These are phyloP conservation scores for Paramormyrops kingsleyae DNA, from an alignment of 2,113 vertebrate species.

Conservation along the genomic window DNA sequence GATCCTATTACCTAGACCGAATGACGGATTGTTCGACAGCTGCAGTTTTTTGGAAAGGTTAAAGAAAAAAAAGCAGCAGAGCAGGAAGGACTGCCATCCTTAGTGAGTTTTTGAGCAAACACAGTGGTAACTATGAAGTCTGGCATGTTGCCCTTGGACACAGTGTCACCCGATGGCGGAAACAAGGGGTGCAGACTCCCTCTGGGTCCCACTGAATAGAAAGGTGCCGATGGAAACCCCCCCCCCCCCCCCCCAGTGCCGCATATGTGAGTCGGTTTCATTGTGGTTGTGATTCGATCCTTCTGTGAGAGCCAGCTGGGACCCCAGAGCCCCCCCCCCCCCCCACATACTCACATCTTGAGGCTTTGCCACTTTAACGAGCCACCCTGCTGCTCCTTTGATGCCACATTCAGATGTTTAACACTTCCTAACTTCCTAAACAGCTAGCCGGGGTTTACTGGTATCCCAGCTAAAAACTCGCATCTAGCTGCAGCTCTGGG, in stretches of 20 bases:
- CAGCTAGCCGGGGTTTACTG: neutral
- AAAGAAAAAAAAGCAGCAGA: neutral
- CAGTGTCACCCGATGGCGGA: neutral
- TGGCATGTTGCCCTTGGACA: neutral
- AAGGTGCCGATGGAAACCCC: neutral
- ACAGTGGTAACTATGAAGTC: neutral
- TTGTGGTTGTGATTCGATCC: neutral
- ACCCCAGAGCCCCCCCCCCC: neutral
- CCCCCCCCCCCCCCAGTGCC: neutral
- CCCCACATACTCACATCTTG: neutral
- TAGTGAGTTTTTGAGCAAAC: neutral
- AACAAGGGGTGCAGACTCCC: neutral
- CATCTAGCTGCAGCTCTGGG: neutral
- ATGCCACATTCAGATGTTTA: neutral
- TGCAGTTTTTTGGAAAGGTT: neutral
- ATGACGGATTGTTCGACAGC: neutral
- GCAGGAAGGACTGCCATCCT: neutral
- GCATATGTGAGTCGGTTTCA: neutral
- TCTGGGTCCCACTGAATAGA: neutral
- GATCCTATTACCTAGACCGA: neutral
- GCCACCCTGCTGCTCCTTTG: neutral
- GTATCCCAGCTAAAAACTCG: neutral
- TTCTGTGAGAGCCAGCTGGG: neutral
- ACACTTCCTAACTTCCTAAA: neutral
- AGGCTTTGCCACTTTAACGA: neutral